Conservation (phyloP, 2,113 vertebrate species). For the Pluvialis apricaria region DNA sequence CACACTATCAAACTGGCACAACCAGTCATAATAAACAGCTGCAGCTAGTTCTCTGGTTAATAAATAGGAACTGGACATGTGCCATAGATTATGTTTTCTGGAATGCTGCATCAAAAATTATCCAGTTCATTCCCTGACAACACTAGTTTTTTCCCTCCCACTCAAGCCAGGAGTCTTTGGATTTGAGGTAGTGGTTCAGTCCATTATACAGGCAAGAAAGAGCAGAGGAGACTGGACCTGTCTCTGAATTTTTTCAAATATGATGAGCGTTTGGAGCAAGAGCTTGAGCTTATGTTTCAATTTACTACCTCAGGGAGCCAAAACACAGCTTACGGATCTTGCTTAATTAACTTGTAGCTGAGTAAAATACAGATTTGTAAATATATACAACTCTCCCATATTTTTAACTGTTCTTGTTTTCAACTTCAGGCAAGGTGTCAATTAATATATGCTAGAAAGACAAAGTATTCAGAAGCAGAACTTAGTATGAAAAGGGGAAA, state of each 20-base stretch:
- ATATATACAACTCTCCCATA: background rate
- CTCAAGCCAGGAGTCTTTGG: background rate
- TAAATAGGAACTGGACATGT: constrained; percentile 68
- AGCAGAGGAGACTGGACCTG: background rate
- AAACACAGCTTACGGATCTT: background rate
- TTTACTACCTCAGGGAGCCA: background rate
- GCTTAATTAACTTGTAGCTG: background rate
- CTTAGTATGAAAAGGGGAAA: background rate
- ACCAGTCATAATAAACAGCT: constrained; percentile 70
- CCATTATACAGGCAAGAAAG: background rate
- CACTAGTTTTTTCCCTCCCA: background rate
- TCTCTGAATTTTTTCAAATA: background rate
- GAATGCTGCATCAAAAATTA: constrained; percentile 62
- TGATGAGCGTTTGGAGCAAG: background rate
- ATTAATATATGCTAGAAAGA: background rate
- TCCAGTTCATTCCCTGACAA: constrained; percentile 23
- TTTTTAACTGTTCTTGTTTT: background rate
- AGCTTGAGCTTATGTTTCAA: background rate
- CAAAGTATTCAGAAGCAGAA: background rate
- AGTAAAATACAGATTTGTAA: background rate
- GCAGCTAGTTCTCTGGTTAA: constrained; percentile 66
- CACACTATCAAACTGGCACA: constrained; percentile 71
- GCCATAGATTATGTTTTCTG: constrained; percentile 68
- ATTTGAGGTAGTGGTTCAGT: background rate
- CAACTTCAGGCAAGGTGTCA: background rate